Percentiles rank a stretch among this genome's conserved stretches.
phyloP scores from a whole-genome alignment of 2,888 invertebrate genomes.

The Matsumyia berberina region DNA sequence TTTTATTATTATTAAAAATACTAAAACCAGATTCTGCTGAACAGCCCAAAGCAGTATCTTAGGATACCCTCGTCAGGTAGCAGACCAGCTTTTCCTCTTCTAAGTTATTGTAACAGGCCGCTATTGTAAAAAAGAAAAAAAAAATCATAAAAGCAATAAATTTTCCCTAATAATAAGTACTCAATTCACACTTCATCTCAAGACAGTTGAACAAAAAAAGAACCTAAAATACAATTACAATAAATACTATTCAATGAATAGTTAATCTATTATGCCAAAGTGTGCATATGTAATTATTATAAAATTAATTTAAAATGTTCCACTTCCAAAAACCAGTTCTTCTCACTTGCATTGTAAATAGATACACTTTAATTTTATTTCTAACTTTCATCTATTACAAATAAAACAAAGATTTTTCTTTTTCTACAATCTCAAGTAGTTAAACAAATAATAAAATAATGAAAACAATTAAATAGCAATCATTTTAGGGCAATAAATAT shows the following conservation, averaged over 20 bases:
- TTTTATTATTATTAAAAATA: too few species aligned
- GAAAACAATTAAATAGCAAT: constrained; percentile 73
- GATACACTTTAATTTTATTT: constrained; percentile 22
- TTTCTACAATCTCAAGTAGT: constrained; percentile 59
- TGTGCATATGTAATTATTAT: constrained; percentile 72
- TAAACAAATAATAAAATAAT: constrained; percentile 51
- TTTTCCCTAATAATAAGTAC: neutral
- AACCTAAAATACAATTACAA: constrained; percentile 15
- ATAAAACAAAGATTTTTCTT: constrained; percentile 13
- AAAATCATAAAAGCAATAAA: neutral
- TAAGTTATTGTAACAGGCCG: neutral
- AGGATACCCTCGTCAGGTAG: too few species aligned
- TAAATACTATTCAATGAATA: constrained; percentile 78
- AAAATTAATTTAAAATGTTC: constrained; percentile 18
- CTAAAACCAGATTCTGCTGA: too few species aligned
- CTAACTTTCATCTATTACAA: constrained; percentile 36
- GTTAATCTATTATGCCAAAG: constrained; percentile 76
- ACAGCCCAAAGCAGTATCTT: too few species aligned
- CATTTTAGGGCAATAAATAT: constrained; percentile 75
- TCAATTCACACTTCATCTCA: neutral
- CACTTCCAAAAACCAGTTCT: constrained; percentile 41
- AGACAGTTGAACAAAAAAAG: neutral
- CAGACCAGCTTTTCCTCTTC: too few species aligned
- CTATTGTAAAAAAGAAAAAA: neutral
- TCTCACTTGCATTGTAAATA: constrained; percentile 62